phyloP scores from a whole-genome alignment of 2,113 vertebrate species.

The Erinaceus europaeus region DNA sequence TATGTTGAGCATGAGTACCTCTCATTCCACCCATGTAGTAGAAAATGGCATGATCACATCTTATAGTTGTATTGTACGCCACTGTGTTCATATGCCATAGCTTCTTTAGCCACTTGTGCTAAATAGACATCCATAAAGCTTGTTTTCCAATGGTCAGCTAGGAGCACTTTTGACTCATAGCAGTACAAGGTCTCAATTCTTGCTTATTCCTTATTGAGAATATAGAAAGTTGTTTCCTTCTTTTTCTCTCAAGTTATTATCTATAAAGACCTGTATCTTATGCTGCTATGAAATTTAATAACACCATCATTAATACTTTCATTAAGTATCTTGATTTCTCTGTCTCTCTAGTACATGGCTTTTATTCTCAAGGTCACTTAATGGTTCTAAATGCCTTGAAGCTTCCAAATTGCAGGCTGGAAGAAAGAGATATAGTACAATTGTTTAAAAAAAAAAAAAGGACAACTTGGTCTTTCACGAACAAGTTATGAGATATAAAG shows the following conservation, averaged over 20 bases:
- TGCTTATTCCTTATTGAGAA: not conserved
- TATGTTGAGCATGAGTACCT: too few species aligned
- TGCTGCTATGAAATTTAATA: not conserved
- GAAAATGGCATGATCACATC: too few species aligned
- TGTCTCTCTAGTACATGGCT: not conserved
- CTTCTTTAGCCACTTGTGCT: not conserved
- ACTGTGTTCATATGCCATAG: too few species aligned
- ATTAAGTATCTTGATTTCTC: not conserved
- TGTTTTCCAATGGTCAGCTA: not conserved
- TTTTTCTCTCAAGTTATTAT: not conserved
- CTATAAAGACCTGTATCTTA: not conserved
- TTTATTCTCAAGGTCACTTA: not conserved
- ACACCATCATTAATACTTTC: not conserved
- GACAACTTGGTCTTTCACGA: not conserved
- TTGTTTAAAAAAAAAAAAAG: too few species aligned
- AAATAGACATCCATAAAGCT: not conserved
- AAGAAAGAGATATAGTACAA: too few species aligned
- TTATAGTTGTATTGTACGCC: too few species aligned
- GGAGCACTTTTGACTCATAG: not conserved
- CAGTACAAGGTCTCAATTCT: not conserved
- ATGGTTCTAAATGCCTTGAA: not conserved
- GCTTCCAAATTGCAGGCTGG: not conserved
- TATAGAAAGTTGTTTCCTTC: not conserved
- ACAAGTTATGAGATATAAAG: not conserved
- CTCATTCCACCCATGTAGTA: too few species aligned